phyloP scores from a whole-genome alignment of 2,888 invertebrate genomes.

The Diarsia brunnea region DNA sequence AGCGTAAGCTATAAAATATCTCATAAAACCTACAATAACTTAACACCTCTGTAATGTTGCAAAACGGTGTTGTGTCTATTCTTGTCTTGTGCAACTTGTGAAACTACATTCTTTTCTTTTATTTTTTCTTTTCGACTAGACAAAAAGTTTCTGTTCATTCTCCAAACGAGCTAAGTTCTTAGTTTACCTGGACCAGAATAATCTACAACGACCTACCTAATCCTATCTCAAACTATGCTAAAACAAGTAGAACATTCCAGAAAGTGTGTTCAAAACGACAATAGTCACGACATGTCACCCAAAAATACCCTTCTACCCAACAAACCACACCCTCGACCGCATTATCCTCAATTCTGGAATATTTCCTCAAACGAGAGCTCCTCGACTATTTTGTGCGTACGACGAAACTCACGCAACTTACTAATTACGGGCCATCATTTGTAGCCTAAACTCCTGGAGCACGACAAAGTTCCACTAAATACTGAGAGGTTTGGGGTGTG shows the following conservation, averaged over 20 bases:
- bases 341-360: conserved; percentile 63
- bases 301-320: conserved; percentile 41
- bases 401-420: conserved; percentile 67
- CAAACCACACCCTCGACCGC: conserved; percentile 44
- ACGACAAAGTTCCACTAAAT: conserved; percentile 72
- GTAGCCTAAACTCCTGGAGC: conserved; percentile 69
- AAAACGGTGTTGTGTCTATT: conserved; percentile 8
- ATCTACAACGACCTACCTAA: not conserved
- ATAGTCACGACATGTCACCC: conserved; percentile 38
- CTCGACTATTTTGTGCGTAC: conserved; percentile 60
- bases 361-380: conserved; percentile 61
- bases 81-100: not conserved
- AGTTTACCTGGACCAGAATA: not conserved
- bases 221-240: not conserved
- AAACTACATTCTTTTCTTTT: not conserved
- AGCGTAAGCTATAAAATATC: not conserved
- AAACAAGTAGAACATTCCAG: not conserved
- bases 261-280: conserved; percentile 29
- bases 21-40: conserved; percentile 15
- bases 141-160: not conserved
- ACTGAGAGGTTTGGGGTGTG: conserved; percentile 55
- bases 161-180: not conserved
- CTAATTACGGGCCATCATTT: conserved; percentile 75
- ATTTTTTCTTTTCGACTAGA: not conserved
- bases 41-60: conserved; percentile 25